These are phyloP conservation scores for Thera obeliscata DNA, from an alignment of 2,888 invertebrate genomes.

Conservation along the genomic window DNA sequence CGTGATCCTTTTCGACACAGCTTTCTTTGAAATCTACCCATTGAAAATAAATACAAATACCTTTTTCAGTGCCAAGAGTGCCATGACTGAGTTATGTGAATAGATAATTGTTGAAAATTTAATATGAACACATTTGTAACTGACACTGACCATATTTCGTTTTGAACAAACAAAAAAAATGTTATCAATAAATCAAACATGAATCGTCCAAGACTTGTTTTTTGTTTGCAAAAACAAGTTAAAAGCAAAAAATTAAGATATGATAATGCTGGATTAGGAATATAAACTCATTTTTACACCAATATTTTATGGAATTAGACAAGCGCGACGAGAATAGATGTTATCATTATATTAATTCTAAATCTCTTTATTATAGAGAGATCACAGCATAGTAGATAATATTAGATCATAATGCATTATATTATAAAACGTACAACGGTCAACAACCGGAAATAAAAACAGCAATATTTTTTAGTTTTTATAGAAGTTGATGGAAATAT, in stretches of 20 bases:
- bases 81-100: background rate
- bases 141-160: too few species aligned
- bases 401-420: conserved; percentile 22
- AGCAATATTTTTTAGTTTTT: conserved; percentile 44
- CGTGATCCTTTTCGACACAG: conserved; percentile 14
- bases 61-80: background rate
- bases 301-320: too few species aligned
- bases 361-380: conserved; percentile 4
- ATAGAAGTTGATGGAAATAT: conserved; percentile 35
- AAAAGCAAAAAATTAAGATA: too few species aligned
- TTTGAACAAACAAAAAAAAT: too few species aligned
- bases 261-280: too few species aligned
- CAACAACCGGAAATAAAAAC: conserved; percentile 43
- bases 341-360: background rate
- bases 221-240: too few species aligned
- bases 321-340: background rate
- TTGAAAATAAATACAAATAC: background rate
- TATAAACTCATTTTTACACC: too few species aligned
- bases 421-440: conserved; percentile 16
- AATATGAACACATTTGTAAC: too few species aligned
- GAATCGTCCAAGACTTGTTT: too few species aligned
- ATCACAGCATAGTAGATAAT: conserved; percentile 16
- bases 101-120: too few species aligned
- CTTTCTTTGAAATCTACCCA: conserved; percentile 12
- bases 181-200: too few species aligned